Conservation (phyloP, 2,888 invertebrate genomes). For the Notocelia uddmanniana region DNA sequence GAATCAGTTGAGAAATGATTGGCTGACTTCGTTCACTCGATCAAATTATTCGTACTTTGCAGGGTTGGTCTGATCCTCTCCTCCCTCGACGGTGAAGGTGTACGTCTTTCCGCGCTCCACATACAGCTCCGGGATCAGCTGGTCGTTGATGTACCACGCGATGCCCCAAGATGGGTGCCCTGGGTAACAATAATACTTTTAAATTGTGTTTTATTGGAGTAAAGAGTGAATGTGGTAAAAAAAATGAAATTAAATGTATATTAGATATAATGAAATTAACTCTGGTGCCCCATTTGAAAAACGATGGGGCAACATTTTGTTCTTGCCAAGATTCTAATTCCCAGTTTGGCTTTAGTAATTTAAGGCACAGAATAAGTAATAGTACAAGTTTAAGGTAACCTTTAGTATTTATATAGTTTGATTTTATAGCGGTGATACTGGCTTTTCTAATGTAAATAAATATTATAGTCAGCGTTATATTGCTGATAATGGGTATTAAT, state of each 20-base stretch:
- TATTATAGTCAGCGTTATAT: too few relatives aligned
- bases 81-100: constrained; percentile 94
- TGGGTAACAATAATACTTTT: constrained; percentile 54
- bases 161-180: constrained; percentile 94
- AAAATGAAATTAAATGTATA: neutral
- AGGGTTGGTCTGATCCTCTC: constrained; percentile 91
- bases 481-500: neutral
- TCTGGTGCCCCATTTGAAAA: too few relatives aligned
- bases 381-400: too few relatives aligned
- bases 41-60: constrained; percentile 82
- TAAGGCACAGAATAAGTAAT: too few relatives aligned
- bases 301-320: too few relatives aligned
- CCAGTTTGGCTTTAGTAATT: too few relatives aligned
- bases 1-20: too few relatives aligned
- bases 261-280: too few relatives aligned
- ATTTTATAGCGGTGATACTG: neutral
- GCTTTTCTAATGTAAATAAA: too few relatives aligned
- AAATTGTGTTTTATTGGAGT: neutral
- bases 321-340: too few relatives aligned
- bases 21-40: too few relatives aligned
- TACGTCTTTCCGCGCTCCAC: constrained; percentile 95
- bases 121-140: constrained; percentile 94
- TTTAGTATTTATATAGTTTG: neutral
- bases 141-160: constrained; percentile 97
- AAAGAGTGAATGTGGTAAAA: neutral